Percentiles rank a stretch among this genome's conserved stretches.
Conservation (phyloP, 2,113 vertebrate genomes). For the Amazona guildingii region DNA sequence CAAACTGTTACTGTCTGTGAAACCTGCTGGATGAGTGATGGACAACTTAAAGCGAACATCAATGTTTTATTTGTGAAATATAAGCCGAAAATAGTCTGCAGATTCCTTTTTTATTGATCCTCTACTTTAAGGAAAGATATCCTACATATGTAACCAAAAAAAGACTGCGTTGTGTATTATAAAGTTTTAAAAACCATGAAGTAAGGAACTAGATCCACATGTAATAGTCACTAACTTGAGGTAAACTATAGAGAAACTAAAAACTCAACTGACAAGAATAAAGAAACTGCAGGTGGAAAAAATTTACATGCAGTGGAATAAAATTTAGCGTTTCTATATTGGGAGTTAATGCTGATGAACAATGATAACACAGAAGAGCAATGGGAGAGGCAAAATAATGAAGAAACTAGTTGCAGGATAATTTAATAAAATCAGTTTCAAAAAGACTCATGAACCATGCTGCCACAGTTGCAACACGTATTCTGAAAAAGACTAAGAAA, state of each 20-base stretch:
- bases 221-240: constrained; percentile 9
- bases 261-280: neutral
- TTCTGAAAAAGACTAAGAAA: neutral
- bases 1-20: constrained; percentile 97
- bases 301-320: neutral
- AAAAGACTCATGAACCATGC: neutral
- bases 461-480: neutral
- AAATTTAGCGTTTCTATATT: neutral
- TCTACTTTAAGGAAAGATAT: constrained; percentile 29
- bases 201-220: constrained; percentile 4
- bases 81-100: constrained; percentile 84
- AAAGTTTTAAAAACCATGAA: constrained; percentile 58
- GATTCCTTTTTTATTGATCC: constrained; percentile 72
- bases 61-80: constrained; percentile 99
- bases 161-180: neutral
- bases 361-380: neutral
- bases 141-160: constrained; percentile 55
- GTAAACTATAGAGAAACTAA: neutral
- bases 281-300: neutral
- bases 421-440: neutral
- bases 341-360: neutral
- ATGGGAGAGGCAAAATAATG: neutral
- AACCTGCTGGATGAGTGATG: constrained; percentile 94
- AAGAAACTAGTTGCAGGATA: neutral
- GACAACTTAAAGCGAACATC: constrained; percentile 94